A percentile compares a stretch with the other conserved stretches of the same genome.
phyloP scores from a whole-genome alignment of 1,140 invertebrate species.

The Phocides pigmalion region DNA sequence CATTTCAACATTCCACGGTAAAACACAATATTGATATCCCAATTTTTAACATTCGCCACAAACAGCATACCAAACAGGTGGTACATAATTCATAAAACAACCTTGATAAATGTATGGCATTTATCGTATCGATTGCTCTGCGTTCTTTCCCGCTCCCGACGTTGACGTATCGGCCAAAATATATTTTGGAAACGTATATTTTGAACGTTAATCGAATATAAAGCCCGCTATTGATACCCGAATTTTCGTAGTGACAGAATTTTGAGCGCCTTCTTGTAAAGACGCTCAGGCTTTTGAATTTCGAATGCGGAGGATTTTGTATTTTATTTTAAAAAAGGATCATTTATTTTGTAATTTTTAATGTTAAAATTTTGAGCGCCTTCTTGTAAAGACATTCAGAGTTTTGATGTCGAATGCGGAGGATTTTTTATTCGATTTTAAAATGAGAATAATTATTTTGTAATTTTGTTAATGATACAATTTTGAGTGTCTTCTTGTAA shows the following conservation, averaged over 20 bases:
- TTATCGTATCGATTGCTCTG: conserved; percentile 33
- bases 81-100: conserved; percentile 14
- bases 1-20: neutral
- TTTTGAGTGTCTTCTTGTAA: conserved; percentile 6
- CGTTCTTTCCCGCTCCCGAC: conserved; percentile 29
- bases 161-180: conserved; percentile 39
- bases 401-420: no score
- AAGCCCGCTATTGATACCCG: conserved; percentile 24
- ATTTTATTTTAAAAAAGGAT: no score
- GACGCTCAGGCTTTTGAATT: conserved; percentile 1
- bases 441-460: no score
- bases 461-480: conserved; percentile 6
- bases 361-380: neutral
- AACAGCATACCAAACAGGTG: conserved; percentile 9
- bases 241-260: conserved; percentile 7
- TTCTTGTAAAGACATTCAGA: conserved; percentile 5
- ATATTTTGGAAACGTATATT: conserved; percentile 38
- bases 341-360: no score
- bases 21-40: neutral
- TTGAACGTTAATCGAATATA: conserved; percentile 44
- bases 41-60: neutral
- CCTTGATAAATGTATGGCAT: conserved; percentile 37
- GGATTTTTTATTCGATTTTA: no score
- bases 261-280: conserved; percentile 6
- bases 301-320: no score